Evolutionary conservation across 2,888 invertebrate genomes (phyloP).

Genomic region (Steinernema scapterisci): DNA sequence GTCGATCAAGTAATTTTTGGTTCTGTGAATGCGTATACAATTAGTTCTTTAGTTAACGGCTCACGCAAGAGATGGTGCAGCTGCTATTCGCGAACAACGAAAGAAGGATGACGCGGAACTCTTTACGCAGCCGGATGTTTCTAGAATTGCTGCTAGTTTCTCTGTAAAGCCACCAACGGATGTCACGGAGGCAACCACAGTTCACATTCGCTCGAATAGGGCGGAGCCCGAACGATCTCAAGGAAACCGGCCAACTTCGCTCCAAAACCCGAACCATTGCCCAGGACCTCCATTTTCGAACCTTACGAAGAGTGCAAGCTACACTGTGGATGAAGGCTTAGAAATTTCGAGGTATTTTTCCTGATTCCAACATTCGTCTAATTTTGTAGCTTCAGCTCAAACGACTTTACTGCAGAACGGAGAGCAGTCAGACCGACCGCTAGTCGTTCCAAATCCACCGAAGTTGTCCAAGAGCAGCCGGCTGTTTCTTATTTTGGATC

Average conservation of each 20-base stretch:
- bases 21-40: too few species aligned
- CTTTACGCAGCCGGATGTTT: constrained; percentile 36
- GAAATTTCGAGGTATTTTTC: not conserved
- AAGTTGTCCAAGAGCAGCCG: not conserved
- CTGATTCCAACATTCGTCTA: not conserved
- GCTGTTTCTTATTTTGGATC: not conserved
- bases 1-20: constrained; percentile 33
- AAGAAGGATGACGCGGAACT: constrained; percentile 38
- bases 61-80: constrained; percentile 38
- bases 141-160: constrained; percentile 44
- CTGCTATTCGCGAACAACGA: constrained; percentile 39
- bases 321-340: not conserved
- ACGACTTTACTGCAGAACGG: too few species aligned
- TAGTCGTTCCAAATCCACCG: not conserved
- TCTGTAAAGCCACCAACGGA: constrained; percentile 36
- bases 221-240: too few species aligned
- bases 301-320: constrained; percentile 4
- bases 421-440: too few species aligned
- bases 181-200: not conserved
- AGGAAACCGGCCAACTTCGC: not conserved
- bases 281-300: not conserved
- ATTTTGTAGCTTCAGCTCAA: not conserved
- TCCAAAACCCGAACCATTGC: not conserved
- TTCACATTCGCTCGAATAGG: not conserved
- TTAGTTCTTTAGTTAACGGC: constrained; percentile 38